Evolutionary conservation across 2,113 vertebrate species (phyloP).

Genomic region (Mustela lutreola): DNA sequence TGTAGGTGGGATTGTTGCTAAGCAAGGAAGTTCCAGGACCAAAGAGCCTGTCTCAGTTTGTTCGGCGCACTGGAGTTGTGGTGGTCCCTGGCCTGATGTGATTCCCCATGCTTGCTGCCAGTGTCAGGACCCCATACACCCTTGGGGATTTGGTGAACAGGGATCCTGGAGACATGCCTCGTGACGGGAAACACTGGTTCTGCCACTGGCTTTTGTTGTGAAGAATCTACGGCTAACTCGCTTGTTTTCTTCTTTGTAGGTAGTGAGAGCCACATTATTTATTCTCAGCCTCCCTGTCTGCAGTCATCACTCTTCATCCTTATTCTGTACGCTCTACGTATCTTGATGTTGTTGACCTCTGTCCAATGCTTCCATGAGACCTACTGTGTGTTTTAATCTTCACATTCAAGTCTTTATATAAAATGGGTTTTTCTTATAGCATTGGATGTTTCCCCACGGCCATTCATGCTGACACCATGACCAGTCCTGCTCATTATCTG

Average conservation of each 20-base stretch:
- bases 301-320: not conserved
- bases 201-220: not conserved
- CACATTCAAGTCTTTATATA: not conserved
- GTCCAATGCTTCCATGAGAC: not conserved
- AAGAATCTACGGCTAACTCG: not conserved
- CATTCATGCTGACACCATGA: accelerated
- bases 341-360: not conserved
- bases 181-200: too few species aligned
- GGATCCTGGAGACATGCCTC: accelerated
- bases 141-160: accelerated
- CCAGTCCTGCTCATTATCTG: accelerated
- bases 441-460: not conserved
- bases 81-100: too few species aligned
- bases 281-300: not conserved
- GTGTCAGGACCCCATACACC: not conserved
- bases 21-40: not conserved
- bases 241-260: not conserved
- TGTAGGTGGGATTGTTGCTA: too few species aligned
- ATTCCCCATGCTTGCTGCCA: not conserved
- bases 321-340: not conserved
- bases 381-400: not conserved
- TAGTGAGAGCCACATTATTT: not conserved
- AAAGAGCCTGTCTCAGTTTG: not conserved
- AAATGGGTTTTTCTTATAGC: not conserved
- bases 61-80: accelerated